Base-by-base conservation (phyloP, 2,113 vertebrate species). In the Charadrius vociferus region DNA sequence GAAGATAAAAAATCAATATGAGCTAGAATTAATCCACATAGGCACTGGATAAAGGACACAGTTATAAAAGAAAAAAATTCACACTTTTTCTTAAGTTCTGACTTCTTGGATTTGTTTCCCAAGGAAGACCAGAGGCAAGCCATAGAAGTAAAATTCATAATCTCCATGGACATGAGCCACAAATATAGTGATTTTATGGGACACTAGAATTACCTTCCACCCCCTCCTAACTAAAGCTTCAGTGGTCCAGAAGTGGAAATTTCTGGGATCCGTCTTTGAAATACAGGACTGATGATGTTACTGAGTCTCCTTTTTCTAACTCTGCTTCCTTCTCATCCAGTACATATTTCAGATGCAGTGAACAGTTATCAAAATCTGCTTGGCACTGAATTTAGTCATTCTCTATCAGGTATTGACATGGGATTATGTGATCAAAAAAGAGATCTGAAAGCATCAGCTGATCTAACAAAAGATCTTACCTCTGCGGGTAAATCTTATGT, bases 211-310 rank as follows among this genome's bases (percentile, higher is more conserved):
- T 68, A 49, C 20, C 21, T 63, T 74, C 29, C 14, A 45, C 8
- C 9, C 23, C 43, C 32, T 62, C 16, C 34, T 50, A 58, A 45
- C 2, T 45, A 81, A 73, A 61, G 3, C 6, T 55, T 67, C 47
- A 36, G 5, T n/a, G 5, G 10, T 70, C 23, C 20, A 63, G 8
- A 36, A 50, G 4, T 0, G 1, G 5, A 39, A 52, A 52, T 37
- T 81, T 81, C 61, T 63, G 32, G 7, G 12, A 55, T 56, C 41
- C 50, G 14, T 30, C 47, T 62, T 67, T 49, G 67, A 68, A 68
- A 55, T 32, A 55, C 1, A 1, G 19, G 8, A 34, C 43, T 37
- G 19, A 36, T 73, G 20, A 50, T 15, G 2, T 41, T 61, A n/a
- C 16, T n/a, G 26, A 34, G 23, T 50, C 6, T 74, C 36, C 12